Percentiles rank a stretch among this genome's conserved stretches.
Conservation (phyloP, 2,113 vertebrate genomes). For the Trichomycterus rosablanca region DNA sequence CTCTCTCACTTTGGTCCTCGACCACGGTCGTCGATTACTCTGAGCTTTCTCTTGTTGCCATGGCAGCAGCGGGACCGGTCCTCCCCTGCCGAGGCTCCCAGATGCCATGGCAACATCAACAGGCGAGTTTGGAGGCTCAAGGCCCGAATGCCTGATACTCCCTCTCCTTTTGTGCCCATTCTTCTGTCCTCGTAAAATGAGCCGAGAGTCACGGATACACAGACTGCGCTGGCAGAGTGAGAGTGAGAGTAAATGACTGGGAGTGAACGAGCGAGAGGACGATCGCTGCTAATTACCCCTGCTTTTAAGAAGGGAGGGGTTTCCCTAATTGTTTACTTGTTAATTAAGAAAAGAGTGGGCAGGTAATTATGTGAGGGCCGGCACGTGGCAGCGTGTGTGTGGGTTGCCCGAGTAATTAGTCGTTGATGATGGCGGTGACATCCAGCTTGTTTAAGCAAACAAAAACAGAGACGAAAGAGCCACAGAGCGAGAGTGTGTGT, state of each 20-base stretch:
- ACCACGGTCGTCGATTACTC: slow-evolving; percentile 47
- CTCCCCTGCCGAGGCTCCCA: slow-evolving; percentile 46
- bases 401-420: slow-evolving; percentile 51
- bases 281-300: slow-evolving; percentile 37
- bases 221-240: slow-evolving; percentile 1
- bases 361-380: slow-evolving; percentile 36
- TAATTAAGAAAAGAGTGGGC: slow-evolving; percentile 45
- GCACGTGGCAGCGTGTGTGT: slow-evolving; percentile 41
- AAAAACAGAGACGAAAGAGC: slow-evolving; percentile 44
- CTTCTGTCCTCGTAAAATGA: slow-evolving; percentile 13
- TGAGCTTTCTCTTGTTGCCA: slow-evolving; percentile 50
- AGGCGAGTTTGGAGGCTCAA: slow-evolving; percentile 39
- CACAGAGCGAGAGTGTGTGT: slow-evolving; percentile 21
- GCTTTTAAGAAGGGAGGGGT: slow-evolving; percentile 13
- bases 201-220: slow-evolving; percentile 1
- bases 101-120: slow-evolving; percentile 51
- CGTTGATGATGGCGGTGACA: slow-evolving; percentile 39
- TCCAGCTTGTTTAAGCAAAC: slow-evolving; percentile 50
- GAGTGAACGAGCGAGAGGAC: too few species aligned
- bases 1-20: slow-evolving; percentile 36
- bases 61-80: slow-evolving; percentile 43
- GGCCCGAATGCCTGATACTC: slow-evolving; percentile 28
- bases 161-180: slow-evolving; percentile 10
- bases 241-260: neutral
- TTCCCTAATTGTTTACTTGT: slow-evolving; percentile 50